These are phyloP conservation scores for Pteropus alecto DNA, from an alignment of 2,113 vertebrate genomes.

Conservation along the genomic window DNA sequence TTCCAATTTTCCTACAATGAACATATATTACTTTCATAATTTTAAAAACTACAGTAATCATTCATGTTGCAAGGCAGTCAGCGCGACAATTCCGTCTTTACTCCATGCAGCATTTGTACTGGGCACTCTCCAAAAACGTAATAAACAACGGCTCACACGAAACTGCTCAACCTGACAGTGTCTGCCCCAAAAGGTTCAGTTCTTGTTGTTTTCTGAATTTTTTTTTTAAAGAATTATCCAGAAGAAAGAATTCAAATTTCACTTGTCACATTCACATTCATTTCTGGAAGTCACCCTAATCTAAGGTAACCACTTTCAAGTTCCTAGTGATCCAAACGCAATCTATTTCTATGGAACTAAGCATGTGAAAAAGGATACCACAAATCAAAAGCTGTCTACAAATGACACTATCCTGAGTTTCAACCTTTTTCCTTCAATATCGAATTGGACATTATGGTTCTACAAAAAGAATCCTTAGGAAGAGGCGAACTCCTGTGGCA, in stretches of 20 bases:
- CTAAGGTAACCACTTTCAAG: background rate
- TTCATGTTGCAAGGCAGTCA: background rate
- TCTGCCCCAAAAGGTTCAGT: background rate
- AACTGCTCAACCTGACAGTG: background rate
- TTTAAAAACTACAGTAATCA: background rate
- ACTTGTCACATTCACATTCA: background rate
- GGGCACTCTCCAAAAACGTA: background rate
- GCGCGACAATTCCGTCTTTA: background rate
- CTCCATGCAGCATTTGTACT: fast-evolving
- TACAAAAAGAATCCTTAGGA: background rate
- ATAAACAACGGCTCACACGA: background rate
- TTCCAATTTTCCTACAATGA: background rate
- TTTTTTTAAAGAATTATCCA: background rate
- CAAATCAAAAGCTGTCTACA: fast-evolving
- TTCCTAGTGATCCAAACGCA: background rate
- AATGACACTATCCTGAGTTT: fast-evolving
- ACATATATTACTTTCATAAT: background rate
- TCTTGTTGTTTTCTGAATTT: background rate
- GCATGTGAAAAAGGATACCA: fast-evolving
- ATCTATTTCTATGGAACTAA: background rate
- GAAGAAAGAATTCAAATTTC: background rate
- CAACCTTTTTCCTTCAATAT: background rate
- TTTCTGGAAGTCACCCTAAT: background rate
- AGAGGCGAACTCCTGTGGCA: background rate
- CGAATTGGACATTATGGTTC: background rate